Conservation (phyloP, 2,888 invertebrate species). For the Dendrolimus pini region DNA sequence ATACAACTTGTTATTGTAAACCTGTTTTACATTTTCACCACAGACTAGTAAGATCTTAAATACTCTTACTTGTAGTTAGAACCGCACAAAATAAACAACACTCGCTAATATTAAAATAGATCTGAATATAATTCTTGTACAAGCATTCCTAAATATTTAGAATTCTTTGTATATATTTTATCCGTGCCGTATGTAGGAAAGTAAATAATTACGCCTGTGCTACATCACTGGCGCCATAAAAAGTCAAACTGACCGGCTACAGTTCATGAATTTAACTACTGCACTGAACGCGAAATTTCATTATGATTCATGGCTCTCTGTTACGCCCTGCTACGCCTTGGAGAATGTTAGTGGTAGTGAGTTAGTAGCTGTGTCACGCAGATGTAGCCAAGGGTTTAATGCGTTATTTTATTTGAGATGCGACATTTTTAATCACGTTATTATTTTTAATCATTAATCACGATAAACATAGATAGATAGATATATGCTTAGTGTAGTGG, state of each 20-base stretch:
- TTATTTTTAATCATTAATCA: too few relatives aligned
- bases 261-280: conserved; percentile 19
- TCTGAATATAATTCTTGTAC: conserved; percentile 7
- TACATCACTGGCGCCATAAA: conserved; percentile 22
- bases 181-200: conserved; percentile 21
- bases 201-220: conserved; percentile 32
- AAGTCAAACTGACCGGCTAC: conserved; percentile 8
- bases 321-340: too few relatives aligned
- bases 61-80: conserved; percentile 3
- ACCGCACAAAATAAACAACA: conserved; percentile 15
- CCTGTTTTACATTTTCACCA: too few relatives aligned
- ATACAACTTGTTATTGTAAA: too few relatives aligned
- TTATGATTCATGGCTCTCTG: conserved; percentile 1
- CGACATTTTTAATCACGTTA: too few relatives aligned
- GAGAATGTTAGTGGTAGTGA: too few relatives aligned
- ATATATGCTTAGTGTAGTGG: too few relatives aligned
- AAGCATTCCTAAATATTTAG: conserved; percentile 40
- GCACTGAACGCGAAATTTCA: conserved; percentile 2
- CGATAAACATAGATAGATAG: too few relatives aligned
- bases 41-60: too few relatives aligned
- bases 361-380: too few relatives aligned
- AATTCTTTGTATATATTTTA: conserved; percentile 29
- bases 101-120: conserved; percentile 13
- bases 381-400: too few relatives aligned
- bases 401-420: too few relatives aligned